Evolutionary conservation across 2,797 vertebrate genomes (phyloP).

Genomic region (Hafferia zeledoni): DNA sequence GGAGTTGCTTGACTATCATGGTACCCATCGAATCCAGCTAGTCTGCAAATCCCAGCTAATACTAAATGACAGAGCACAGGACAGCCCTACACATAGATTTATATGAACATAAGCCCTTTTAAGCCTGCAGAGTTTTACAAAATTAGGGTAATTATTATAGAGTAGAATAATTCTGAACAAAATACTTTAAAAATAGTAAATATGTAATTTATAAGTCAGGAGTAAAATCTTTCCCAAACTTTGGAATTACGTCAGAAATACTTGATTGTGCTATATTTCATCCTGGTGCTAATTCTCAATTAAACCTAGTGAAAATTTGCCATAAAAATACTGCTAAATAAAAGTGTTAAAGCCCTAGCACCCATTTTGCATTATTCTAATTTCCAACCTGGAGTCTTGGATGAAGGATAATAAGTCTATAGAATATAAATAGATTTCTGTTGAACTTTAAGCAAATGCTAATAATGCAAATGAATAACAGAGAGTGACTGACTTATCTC

Average conservation of each 20-base stretch:
- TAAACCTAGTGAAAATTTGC: neutral
- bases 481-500: neutral
- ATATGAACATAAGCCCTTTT: neutral
- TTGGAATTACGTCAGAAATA: neutral
- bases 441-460: slow-evolving; percentile 8
- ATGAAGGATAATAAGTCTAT: neutral
- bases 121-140: neutral
- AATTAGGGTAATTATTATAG: neutral
- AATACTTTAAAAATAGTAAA: neutral
- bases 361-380: neutral
- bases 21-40: accelerated
- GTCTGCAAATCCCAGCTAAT: neutral
- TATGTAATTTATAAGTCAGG: neutral
- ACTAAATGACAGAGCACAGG: neutral
- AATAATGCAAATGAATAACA: slow-evolving; percentile 19
- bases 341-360: neutral
- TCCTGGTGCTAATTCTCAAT: neutral
- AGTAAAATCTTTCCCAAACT: neutral
- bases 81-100: neutral
- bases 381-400: slow-evolving; percentile 5
- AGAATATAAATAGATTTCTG: slow-evolving; percentile 29
- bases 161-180: neutral
- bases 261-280: neutral
- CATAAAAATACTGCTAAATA: slow-evolving; percentile 11
- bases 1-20: neutral